Evolutionary conservation across 2,797 vertebrate genomes (phyloP).

Genomic region (Neosilurus mollespiculum): DNA sequence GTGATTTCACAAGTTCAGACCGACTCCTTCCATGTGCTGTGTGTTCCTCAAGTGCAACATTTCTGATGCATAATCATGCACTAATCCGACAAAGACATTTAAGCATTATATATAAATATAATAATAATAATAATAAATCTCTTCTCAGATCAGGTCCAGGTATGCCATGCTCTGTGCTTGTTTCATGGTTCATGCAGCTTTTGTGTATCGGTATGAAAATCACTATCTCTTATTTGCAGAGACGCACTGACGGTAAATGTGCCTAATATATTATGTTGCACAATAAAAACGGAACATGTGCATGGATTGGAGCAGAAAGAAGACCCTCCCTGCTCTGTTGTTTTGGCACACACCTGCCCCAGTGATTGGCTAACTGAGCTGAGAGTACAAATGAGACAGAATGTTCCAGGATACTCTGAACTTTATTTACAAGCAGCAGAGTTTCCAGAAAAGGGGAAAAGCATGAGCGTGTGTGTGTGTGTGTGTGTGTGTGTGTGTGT

Average conservation of each 20-base stretch:
- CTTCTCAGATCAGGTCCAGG: not conserved
- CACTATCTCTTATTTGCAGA: not conserved
- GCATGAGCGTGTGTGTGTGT: not conserved
- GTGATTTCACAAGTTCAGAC: conserved; percentile 5
- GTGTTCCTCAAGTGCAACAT: not conserved
- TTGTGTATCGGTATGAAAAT: conserved; percentile 6
- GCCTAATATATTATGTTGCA: conserved; percentile 29
- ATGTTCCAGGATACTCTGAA: conserved; percentile 60
- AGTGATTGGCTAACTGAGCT: conserved; percentile 42
- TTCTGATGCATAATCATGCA: not conserved
- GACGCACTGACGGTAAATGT: conserved; percentile 24
- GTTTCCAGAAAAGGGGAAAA: conserved; percentile 1
- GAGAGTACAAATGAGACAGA: conserved; percentile 50
- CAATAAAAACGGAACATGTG: conserved; percentile 36
- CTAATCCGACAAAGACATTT: not conserved
- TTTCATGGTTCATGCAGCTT: not conserved
- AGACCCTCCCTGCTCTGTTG: conserved; percentile 45
- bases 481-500: conserved; percentile 6
- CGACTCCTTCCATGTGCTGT: not conserved
- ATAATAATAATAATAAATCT: not conserved
- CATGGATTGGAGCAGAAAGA: conserved; percentile 40
- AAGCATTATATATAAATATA: not conserved
- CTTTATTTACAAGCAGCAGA: conserved; percentile 55
- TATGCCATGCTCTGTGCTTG: not conserved
- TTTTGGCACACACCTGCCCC: conserved; percentile 52